A percentile compares a stretch with the other conserved stretches of the same genome.
Evolutionary conservation across 1,140 invertebrate genomes (phyloP).

Genomic region (Venustaconcha ellipsiformis): DNA sequence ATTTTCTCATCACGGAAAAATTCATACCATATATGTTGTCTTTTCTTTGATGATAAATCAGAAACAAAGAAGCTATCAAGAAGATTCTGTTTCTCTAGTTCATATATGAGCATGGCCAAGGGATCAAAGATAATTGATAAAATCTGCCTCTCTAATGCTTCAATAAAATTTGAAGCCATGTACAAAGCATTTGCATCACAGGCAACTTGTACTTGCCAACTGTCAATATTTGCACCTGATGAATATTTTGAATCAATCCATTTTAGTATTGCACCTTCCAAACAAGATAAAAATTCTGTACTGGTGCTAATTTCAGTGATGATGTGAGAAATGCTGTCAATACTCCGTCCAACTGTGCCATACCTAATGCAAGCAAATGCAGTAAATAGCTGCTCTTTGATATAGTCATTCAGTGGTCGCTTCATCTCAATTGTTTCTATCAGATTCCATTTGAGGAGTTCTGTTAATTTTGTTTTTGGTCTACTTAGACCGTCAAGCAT

Average conservation of each 20-base stretch:
- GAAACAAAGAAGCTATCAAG: conserved; percentile 16
- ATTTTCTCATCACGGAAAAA: background rate
- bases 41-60: background rate
- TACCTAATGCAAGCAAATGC: conserved; percentile 44
- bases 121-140: conserved; percentile 5
- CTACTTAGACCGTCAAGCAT: conserved; percentile 35
- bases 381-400: conserved; percentile 42
- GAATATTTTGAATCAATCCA: background rate
- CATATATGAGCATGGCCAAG: conserved; percentile 15
- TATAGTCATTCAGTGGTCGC: conserved; percentile 24
- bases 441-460: conserved; percentile 9
- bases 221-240: background rate
- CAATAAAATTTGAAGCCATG: conserved; percentile 8
- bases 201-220: conserved; percentile 17
- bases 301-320: conserved; percentile 18
- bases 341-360: conserved; percentile 13
- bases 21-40: conserved; percentile 1
- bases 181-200: conserved; percentile 9
- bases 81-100: conserved; percentile 6
- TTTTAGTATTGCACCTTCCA: conserved; percentile 33
- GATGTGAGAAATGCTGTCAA: conserved; percentile 25
- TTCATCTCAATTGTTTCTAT: conserved; percentile 25
- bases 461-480: conserved; percentile 11
- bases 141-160: conserved; percentile 12
- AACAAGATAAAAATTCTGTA: conserved; percentile 11